These are phyloP conservation scores for Dermatemys mawii DNA, from an alignment of 2,113 vertebrate genomes.

Conservation along the genomic window DNA sequence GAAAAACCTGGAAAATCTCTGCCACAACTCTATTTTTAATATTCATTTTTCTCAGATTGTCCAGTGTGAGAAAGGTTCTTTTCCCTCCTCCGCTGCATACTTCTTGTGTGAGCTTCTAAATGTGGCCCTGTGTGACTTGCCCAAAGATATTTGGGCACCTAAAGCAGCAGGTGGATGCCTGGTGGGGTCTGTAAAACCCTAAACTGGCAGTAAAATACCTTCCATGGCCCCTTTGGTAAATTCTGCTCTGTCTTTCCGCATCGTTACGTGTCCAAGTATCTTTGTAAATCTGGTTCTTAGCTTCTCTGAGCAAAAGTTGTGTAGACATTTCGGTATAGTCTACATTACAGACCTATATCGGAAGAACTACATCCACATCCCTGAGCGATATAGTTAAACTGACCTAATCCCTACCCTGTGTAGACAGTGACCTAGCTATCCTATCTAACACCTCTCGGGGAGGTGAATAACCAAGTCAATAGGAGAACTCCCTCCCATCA, in stretches of 20 bases:
- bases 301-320: background rate
- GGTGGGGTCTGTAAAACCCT: too few species aligned
- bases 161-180: background rate
- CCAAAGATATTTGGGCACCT: background rate
- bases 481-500: too few species aligned
- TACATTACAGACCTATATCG: too few species aligned
- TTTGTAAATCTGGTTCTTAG: background rate
- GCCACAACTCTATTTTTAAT: background rate
- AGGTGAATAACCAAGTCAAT: too few species aligned
- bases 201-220: too few species aligned
- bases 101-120: background rate
- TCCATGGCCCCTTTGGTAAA: background rate
- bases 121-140: background rate
- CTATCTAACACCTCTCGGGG: too few species aligned
- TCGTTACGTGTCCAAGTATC: background rate
- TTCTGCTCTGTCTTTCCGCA: background rate
- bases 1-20: background rate
- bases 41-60: background rate
- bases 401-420: too few species aligned
- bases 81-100: accelerated
- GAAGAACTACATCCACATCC: too few species aligned
- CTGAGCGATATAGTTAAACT: too few species aligned
- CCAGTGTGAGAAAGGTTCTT: background rate
- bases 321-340: too few species aligned
- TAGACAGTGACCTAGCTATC: too few species aligned